Base-by-base conservation (phyloP, 2,113 vertebrate genomes). In the Macheiramphus alcinus region DNA sequence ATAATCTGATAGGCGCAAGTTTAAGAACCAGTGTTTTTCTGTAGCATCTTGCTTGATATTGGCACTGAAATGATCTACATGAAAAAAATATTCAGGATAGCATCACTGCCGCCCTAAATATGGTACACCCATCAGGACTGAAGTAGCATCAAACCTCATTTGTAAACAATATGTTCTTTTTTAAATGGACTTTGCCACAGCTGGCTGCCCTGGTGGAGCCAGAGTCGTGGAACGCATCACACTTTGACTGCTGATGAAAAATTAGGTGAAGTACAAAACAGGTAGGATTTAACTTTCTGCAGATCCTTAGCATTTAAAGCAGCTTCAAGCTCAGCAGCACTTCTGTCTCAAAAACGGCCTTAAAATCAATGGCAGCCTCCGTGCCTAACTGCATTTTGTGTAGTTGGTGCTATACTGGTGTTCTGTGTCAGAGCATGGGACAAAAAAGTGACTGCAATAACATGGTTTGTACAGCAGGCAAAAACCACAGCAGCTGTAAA, bases 321-420 rank as follows among this genome's bases (percentile, higher is more conserved):
- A 52, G 38, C 25, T 26, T 13, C 23, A 73, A 81, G 91, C 13
- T 80, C 45, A 48, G 84, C 73, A 65, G 62, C 25, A 11, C 13
- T 79, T 48, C 27, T 14, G 3, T 15, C 53, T 53, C 61, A 61
- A 42, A 50, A 50, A 10, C 2, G 3, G 32, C 50, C 38, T 70
- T 36, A 43, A 61, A 50, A 34, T 16, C 23, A 9, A 7, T 3
- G 6, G 47, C 31, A 52, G 36, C 31, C n/a, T 36, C n/a, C 0
- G 1, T 4, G 20, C 20, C 34, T 9, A 16, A 5, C 42, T 13
- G 36, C 21, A 1, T 9, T 13, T 13, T 6, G 5, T 8, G 56
- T 13, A 47, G 31, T 5, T 12, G 70, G 42, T 21, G 47, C 32
- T 43, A 4, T 3, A 1, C 26, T 17, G 56, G 32, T 15, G 27